phyloP scores from a whole-genome alignment of 2,797 vertebrate genomes.

The Pseudomugil gertrudae region DNA sequence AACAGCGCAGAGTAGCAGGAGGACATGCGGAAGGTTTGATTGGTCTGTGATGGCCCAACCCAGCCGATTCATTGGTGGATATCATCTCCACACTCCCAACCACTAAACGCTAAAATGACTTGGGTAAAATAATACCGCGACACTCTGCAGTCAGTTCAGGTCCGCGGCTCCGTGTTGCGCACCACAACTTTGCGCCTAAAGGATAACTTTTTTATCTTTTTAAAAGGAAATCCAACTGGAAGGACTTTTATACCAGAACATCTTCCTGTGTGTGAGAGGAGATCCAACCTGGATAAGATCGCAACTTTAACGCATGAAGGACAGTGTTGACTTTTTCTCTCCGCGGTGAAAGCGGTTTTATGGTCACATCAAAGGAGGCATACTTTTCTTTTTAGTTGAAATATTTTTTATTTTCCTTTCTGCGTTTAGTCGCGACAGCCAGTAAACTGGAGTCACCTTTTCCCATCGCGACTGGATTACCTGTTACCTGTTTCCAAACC shows the following conservation, averaged over 20 bases:
- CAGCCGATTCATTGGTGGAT: constrained; percentile 79
- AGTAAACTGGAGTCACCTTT: constrained; percentile 40
- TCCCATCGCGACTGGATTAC: constrained; percentile 63
- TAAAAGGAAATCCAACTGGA: constrained; percentile 50
- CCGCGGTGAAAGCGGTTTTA: constrained; percentile 25
- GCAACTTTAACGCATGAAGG: constrained; percentile 54
- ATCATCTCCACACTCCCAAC: constrained; percentile 70
- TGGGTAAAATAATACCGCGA: constrained; percentile 82
- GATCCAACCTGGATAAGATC: constrained; percentile 57
- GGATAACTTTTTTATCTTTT: constrained; percentile 63
- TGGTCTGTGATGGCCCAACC: constrained; percentile 80
- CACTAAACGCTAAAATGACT: constrained; percentile 82
- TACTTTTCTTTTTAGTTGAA: constrained; percentile 24
- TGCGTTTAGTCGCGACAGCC: constrained; percentile 19
- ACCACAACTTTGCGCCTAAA: constrained; percentile 36
- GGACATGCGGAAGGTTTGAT: constrained; percentile 64
- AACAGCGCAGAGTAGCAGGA: constrained; percentile 41
- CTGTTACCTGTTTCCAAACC: constrained; percentile 3
- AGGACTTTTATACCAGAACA: constrained; percentile 25
- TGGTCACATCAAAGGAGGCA: constrained; percentile 38
- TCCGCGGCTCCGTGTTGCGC: constrained; percentile 58
- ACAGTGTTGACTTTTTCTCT: constrained; percentile 37
- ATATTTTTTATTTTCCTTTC: neutral
- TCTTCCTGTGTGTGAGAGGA: constrained; percentile 10
- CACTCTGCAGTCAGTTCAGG: constrained; percentile 73